Conservation (phyloP, 2,113 vertebrate genomes). For the Prunella fulvescens region DNA sequence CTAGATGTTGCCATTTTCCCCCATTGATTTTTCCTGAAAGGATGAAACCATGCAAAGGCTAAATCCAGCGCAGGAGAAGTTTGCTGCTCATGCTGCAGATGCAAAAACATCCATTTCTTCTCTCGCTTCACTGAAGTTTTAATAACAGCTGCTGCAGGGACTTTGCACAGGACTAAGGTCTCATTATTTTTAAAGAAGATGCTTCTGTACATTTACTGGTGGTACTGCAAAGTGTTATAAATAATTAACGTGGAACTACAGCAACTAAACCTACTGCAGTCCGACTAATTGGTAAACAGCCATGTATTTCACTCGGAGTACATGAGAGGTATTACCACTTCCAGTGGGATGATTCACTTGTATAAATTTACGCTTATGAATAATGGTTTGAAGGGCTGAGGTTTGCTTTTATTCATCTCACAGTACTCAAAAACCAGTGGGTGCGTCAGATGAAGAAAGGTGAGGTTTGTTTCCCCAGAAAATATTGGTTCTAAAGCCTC, state of each 20-base stretch:
- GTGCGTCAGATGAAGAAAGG: background rate
- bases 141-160: conserved; percentile 35
- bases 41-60: background rate
- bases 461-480: background rate
- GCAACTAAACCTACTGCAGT: background rate
- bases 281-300: conserved; percentile 47
- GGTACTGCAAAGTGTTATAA: background rate
- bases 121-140: conserved; percentile 33
- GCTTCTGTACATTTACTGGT: conserved; percentile 1
- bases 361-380: background rate
- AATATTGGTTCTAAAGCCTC: background rate
- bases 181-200: conserved; percentile 39
- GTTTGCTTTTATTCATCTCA: background rate
- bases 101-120: conserved; percentile 12
- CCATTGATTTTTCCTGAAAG: conserved; percentile 46
- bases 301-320: background rate
- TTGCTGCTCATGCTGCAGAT: background rate
- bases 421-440: background rate
- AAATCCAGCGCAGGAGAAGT: background rate
- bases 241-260: conserved; percentile 38
- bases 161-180: conserved; percentile 27
- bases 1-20: background rate
- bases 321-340: background rate
- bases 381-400: background rate
- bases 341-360: background rate